Percentiles rank a stretch among this genome's conserved stretches.
phyloP scores from a whole-genome alignment of 2,113 vertebrate genomes.

The Triplophysa siluroides region DNA sequence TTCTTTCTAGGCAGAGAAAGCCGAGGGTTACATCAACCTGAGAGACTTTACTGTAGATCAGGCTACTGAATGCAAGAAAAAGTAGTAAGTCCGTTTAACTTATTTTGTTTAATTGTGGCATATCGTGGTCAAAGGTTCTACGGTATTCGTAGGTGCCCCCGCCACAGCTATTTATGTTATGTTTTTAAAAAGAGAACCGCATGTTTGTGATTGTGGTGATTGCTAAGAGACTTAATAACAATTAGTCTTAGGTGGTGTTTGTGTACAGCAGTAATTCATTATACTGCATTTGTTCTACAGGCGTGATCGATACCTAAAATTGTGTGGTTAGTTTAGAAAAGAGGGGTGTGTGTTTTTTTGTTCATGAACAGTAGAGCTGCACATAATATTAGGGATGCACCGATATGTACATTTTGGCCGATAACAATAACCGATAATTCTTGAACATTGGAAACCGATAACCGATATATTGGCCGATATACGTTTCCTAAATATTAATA shows the following conservation, averaged over 20 bases:
- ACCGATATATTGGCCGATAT: no score
- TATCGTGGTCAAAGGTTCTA: not conserved
- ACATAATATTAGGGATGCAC: no score
- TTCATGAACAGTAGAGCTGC: no score
- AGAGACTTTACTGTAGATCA: slow-evolving; percentile 81
- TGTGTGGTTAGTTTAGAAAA: no score
- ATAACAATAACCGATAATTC: no score
- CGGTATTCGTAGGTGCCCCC: not conserved
- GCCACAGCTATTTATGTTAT: not conserved
- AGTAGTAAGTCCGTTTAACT: slow-evolving; percentile 75
- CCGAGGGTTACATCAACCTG: slow-evolving; percentile 87
- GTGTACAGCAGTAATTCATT: no score
- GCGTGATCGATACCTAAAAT: not conserved
- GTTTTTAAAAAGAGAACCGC: not conserved
- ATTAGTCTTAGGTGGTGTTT: not conserved
- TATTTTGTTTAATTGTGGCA: not conserved
- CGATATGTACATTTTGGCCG: no score
- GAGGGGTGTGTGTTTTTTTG: no score
- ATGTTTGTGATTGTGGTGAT: not conserved
- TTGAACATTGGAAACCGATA: no score
- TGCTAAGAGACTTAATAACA: not conserved
- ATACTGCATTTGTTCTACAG: not conserved
- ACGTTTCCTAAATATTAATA: no score
- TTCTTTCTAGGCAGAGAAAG: slow-evolving; percentile 83
- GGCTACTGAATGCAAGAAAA: slow-evolving; percentile 83